phyloP scores from a whole-genome alignment of 2,888 invertebrate species.

The Hartigia nigra region DNA sequence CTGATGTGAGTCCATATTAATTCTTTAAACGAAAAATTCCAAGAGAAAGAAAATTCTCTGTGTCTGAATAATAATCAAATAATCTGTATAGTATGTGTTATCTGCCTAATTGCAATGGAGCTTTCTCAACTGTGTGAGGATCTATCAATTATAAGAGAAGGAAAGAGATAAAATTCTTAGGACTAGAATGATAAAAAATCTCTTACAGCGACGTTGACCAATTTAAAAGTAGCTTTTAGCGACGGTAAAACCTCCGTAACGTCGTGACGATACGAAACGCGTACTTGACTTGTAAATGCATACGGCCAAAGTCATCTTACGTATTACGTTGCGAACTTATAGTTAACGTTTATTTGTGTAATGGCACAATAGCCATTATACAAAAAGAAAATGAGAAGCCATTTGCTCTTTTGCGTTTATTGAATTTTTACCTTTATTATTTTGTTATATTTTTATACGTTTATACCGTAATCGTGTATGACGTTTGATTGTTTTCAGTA shows the following conservation, averaged over 20 bases:
- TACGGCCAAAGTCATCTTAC: background rate
- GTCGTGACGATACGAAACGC: constrained; percentile 6
- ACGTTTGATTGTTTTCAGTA: constrained; percentile 32
- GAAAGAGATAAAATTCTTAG: background rate
- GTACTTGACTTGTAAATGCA: background rate
- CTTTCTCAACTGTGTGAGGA: background rate
- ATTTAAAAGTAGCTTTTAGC: constrained; percentile 35
- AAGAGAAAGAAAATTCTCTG: background rate
- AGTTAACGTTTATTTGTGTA: constrained; percentile 3
- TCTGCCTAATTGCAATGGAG: background rate
- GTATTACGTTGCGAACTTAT: background rate
- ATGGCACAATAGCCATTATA: background rate
- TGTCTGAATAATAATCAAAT: background rate
- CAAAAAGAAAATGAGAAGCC: background rate
- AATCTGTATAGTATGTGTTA: background rate
- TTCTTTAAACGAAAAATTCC: background rate
- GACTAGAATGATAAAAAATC: background rate
- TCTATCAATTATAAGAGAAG: background rate
- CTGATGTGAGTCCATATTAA: background rate
- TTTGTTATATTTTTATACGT: constrained; percentile 60
- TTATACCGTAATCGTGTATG: constrained; percentile 49
- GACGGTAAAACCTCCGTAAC: background rate
- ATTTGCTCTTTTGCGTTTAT: background rate
- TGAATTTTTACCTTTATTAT: constrained; percentile 37
- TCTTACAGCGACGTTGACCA: constrained; percentile 34